These are phyloP conservation scores for Leucopsar rothschildi DNA, from an alignment of 2,113 vertebrate genomes.

Conservation along the genomic window DNA sequence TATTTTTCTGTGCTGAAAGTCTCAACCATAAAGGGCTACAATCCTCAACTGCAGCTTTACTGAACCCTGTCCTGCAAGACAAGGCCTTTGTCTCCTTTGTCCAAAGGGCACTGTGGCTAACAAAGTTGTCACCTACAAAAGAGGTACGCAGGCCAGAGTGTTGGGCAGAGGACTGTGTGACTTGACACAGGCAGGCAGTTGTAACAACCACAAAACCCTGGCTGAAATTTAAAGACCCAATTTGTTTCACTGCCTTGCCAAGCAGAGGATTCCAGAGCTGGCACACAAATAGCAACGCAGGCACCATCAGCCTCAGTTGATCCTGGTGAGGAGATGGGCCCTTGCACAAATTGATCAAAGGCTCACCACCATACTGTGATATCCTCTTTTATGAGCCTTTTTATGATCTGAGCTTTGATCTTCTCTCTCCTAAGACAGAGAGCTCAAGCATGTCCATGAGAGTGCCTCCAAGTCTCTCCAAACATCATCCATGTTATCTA, in stretches of 20 bases:
- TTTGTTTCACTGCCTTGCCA: accelerated
- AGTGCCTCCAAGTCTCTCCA: not conserved
- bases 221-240: not conserved
- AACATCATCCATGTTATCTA: not conserved
- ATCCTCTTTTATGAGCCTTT: not conserved
- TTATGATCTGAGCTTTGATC: not conserved
- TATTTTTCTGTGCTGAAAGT: not conserved
- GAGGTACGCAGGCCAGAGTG: accelerated
- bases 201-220: accelerated
- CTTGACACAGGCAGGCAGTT: not conserved
- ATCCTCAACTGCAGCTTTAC: not conserved
- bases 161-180: not conserved
- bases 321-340: accelerated
- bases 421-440: not conserved
- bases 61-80: accelerated
- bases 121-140: not conserved
- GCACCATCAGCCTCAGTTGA: accelerated
- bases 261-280: not conserved
- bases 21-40: not conserved
- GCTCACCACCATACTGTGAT: not conserved
- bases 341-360: not conserved
- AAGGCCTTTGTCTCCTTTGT: not conserved
- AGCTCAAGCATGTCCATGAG: not conserved
- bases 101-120: too few relatives aligned
- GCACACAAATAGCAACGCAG: not conserved